Evolutionary conservation across 2,797 vertebrate species (phyloP).

Genomic region (Acanthornis magna): DNA sequence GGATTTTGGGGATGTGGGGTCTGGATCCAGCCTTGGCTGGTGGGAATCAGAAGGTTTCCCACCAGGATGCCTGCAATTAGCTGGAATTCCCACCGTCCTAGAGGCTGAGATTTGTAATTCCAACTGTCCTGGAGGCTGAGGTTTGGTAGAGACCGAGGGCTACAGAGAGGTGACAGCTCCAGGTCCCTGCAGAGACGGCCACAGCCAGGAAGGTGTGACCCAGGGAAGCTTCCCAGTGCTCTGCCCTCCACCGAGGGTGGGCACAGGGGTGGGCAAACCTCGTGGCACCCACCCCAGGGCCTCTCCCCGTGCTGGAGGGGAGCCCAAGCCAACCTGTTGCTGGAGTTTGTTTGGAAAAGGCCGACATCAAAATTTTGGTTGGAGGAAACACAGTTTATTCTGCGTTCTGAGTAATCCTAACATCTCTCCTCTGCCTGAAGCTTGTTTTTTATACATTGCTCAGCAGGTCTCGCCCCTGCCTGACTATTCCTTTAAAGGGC

Average conservation of each 20-base stretch:
- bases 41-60: not conserved
- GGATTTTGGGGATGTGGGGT: not conserved
- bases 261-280: not conserved
- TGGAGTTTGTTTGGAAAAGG: conserved; percentile 55
- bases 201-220: not conserved
- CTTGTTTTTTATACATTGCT: conserved; percentile 63
- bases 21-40: not conserved
- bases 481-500: conserved; percentile 69
- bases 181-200: not conserved
- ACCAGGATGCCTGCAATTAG: rapidly evolving
- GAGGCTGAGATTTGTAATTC: not conserved
- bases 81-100: not conserved
- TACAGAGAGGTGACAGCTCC: not conserved
- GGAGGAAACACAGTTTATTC: conserved; percentile 55
- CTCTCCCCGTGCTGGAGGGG: not conserved
- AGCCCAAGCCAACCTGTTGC: conserved; percentile 29
- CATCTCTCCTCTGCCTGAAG: conserved; percentile 55
- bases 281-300: not conserved
- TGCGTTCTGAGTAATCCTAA: conserved; percentile 63
- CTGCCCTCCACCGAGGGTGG: not conserved
- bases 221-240: not conserved
- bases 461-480: conserved; percentile 60
- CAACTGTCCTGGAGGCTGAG: not conserved
- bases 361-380: conserved; percentile 15
- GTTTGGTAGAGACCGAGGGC: not conserved